Evolutionary conservation across 2,797 vertebrate species (phyloP).

Genomic region (Microchirus variegatus): DNA sequence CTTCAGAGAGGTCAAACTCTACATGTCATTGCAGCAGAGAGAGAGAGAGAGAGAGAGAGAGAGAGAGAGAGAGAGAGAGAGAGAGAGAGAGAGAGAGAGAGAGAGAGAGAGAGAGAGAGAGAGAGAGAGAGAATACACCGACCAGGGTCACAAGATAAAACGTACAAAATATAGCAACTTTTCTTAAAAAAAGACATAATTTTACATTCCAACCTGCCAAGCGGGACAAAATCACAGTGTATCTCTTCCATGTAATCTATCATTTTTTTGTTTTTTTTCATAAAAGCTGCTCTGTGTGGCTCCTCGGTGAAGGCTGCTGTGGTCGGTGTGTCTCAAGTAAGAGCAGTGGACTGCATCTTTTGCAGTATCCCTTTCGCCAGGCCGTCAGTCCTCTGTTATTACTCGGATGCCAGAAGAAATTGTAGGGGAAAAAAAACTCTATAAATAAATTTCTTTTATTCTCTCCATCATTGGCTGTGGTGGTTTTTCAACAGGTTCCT

Average conservation of each 20-base stretch:
- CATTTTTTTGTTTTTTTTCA: conserved; percentile 59
- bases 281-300: conserved; percentile 49
- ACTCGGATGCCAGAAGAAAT: conserved; percentile 48
- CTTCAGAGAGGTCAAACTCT: conserved; percentile 84
- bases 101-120: not conserved
- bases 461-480: conserved; percentile 55
- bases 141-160: conserved; percentile 23
- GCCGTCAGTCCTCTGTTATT: conserved; percentile 72
- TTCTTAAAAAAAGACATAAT: conserved; percentile 34
- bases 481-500: conserved; percentile 48
- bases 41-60: not conserved
- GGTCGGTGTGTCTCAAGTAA: conserved; percentile 58
- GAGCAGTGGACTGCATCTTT: conserved; percentile 56
- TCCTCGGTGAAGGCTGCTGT: conserved; percentile 39
- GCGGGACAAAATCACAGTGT: conserved; percentile 36
- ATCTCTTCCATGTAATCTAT: conserved; percentile 51
- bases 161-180: conserved; percentile 21
- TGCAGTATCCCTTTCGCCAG: conserved; percentile 48
- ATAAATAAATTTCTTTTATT: conserved; percentile 68
- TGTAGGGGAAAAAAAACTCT: conserved; percentile 33
- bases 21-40: conserved; percentile 21
- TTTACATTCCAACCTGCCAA: conserved; percentile 25
- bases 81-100: not conserved
- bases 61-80: rapidly evolving
- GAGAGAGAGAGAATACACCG: too few relatives aligned